These are phyloP conservation scores for Homarus americanus DNA, from an alignment of 1,140 invertebrate genomes.

Conservation along the genomic window DNA sequence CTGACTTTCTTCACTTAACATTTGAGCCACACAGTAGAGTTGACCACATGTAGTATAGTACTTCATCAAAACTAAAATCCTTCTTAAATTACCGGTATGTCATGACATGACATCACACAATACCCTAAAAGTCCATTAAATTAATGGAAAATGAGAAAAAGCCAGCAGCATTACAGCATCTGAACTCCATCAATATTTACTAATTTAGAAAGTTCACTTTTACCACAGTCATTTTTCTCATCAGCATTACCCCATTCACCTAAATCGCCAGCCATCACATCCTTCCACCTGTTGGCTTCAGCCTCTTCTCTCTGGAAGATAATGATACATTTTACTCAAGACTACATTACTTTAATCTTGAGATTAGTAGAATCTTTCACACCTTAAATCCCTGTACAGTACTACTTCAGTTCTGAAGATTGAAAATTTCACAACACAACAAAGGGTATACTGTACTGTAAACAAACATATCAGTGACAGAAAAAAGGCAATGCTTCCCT, in stretches of 20 bases:
- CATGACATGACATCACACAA: background rate
- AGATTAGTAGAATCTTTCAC: too few relatives aligned
- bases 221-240: constrained; percentile 41
- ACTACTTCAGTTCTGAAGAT: too few relatives aligned
- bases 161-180: constrained; percentile 9
- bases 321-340: too few relatives aligned
- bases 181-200: constrained; percentile 57
- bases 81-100: background rate
- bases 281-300: constrained; percentile 27
- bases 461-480: too few relatives aligned
- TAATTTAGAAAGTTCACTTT: constrained; percentile 32
- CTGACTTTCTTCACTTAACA: background rate
- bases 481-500: too few relatives aligned
- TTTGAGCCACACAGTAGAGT: background rate
- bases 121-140: background rate
- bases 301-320: constrained; percentile 39
- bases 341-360: too few relatives aligned
- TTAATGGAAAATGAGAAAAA: background rate
- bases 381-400: too few relatives aligned
- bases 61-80: background rate
- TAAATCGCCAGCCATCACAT: constrained; percentile 43
- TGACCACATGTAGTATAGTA: background rate
- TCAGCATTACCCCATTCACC: constrained; percentile 53
- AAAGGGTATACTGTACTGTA: too few relatives aligned
- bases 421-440: too few relatives aligned